Conservation (phyloP, 2,797 vertebrate species). For the Danio choprae region DNA sequence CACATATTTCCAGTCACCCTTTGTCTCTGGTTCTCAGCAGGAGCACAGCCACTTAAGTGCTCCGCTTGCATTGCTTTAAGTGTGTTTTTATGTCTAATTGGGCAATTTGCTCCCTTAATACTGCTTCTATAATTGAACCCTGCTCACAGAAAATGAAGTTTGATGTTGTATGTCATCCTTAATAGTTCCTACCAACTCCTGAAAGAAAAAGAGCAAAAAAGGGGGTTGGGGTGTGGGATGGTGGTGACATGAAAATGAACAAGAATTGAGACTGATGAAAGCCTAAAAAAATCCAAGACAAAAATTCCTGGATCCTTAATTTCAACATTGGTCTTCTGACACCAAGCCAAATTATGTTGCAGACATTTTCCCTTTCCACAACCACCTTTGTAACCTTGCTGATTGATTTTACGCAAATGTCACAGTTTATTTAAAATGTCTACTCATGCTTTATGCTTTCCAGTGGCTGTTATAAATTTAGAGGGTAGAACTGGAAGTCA, state of each 20-base stretch:
- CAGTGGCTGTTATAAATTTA: constrained; percentile 59
- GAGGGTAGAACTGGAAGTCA: constrained; percentile 48
- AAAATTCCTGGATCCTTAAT: constrained; percentile 23
- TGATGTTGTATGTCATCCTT: constrained; percentile 60
- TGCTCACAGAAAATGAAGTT: constrained; percentile 58
- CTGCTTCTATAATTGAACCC: constrained; percentile 51
- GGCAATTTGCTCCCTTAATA: constrained; percentile 57
- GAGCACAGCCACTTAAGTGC: constrained; percentile 52
- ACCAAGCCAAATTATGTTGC: constrained; percentile 40
- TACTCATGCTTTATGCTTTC: constrained; percentile 48
- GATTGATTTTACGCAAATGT: constrained; percentile 64
- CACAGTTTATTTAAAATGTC: constrained; percentile 58
- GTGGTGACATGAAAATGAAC: background rate
- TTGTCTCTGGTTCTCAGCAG: constrained; percentile 52
- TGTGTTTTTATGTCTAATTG: constrained; percentile 61
- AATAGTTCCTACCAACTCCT: constrained; percentile 48
- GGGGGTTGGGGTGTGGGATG: too few species aligned
- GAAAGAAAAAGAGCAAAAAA: constrained; percentile 8
- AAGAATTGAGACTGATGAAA: background rate
- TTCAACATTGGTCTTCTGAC: constrained; percentile 50
- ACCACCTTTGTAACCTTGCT: constrained; percentile 49
- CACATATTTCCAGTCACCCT: constrained; percentile 37
- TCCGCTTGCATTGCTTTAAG: constrained; percentile 49
- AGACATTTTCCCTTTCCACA: constrained; percentile 22
- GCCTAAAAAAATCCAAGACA: constrained; percentile 13